These are phyloP conservation scores for Drosophila bocqueti DNA, from an alignment of 1,140 invertebrate species.

Conservation along the genomic window DNA sequence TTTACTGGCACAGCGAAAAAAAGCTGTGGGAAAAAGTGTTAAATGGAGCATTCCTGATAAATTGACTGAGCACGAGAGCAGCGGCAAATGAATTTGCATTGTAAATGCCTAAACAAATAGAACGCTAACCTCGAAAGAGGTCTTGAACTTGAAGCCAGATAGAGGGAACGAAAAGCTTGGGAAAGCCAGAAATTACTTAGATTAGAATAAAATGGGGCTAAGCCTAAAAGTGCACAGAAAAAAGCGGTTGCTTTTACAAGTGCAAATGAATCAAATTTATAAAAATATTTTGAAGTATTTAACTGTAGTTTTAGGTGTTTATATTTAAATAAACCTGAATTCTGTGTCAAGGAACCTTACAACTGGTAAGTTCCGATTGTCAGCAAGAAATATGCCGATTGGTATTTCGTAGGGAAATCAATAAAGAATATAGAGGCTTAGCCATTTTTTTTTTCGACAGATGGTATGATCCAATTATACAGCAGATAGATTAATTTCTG, in stretches of 20 bases:
- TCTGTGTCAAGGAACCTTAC: background rate
- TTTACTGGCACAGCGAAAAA: constrained; percentile 13
- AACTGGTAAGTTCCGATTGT: too few relatives aligned
- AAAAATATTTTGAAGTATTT: background rate
- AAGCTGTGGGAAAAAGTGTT: constrained; percentile 63
- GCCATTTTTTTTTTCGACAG: too few relatives aligned
- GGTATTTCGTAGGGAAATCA: too few relatives aligned
- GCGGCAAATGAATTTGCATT: constrained; percentile 75
- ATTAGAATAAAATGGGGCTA: constrained; percentile 1
- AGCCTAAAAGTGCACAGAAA: background rate
- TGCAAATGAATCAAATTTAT: background rate
- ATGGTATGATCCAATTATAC: too few relatives aligned
- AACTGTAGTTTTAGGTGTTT: background rate
- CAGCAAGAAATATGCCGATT: too few relatives aligned
- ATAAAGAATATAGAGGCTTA: too few relatives aligned
- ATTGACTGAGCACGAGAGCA: constrained; percentile 59
- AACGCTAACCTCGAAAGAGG: constrained; percentile 23
- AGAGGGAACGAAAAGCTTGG: constrained; percentile 2
- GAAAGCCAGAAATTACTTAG: constrained; percentile 16
- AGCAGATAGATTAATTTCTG: too few relatives aligned
- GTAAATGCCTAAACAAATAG: constrained; percentile 80
- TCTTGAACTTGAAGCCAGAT: constrained; percentile 27
- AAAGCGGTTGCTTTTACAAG: background rate
- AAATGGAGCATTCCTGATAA: constrained; percentile 74
- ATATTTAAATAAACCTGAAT: background rate